Conservation (phyloP, 2,888 invertebrate genomes). For the Zootermopsis nevadensis region DNA sequence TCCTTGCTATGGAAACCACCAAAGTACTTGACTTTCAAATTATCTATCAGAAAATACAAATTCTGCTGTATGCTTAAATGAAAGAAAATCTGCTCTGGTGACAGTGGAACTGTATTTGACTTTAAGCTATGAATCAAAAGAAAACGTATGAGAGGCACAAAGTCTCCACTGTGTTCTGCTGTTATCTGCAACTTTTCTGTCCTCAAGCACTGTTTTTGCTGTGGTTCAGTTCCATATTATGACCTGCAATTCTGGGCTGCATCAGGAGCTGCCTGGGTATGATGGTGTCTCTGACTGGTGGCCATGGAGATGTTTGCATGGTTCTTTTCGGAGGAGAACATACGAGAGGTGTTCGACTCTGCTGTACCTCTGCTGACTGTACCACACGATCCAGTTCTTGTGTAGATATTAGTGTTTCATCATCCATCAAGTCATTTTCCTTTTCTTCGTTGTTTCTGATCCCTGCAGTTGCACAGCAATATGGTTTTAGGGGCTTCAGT, state of each 20-base stretch:
- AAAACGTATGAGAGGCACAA: too few species aligned
- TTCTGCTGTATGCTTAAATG: too few species aligned
- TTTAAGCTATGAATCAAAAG: too few species aligned
- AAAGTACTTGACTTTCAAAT: too few species aligned
- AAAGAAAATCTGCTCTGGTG: too few species aligned
- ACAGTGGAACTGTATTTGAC: too few species aligned
- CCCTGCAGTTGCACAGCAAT: too few species aligned
- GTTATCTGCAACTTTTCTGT: background rate
- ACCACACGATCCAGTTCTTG: constrained; percentile 18
- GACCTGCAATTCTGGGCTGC: background rate
- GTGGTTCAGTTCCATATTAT: background rate
- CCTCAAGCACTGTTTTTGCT: background rate
- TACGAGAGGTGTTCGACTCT: background rate
- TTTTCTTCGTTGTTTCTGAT: background rate
- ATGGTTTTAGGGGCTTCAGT: too few species aligned
- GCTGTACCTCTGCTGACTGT: constrained; percentile 9
- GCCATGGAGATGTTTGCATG: background rate
- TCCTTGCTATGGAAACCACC: too few species aligned
- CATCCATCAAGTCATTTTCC: background rate
- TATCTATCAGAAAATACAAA: too few species aligned
- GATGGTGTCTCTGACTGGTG: background rate
- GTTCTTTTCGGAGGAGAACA: background rate
- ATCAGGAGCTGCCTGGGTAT: background rate
- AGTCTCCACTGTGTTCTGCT: too few species aligned
- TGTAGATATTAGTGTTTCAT: constrained; percentile 30